These are phyloP conservation scores for Lucilia sericata DNA, from an alignment of 1,140 invertebrate species.

Conservation along the genomic window DNA sequence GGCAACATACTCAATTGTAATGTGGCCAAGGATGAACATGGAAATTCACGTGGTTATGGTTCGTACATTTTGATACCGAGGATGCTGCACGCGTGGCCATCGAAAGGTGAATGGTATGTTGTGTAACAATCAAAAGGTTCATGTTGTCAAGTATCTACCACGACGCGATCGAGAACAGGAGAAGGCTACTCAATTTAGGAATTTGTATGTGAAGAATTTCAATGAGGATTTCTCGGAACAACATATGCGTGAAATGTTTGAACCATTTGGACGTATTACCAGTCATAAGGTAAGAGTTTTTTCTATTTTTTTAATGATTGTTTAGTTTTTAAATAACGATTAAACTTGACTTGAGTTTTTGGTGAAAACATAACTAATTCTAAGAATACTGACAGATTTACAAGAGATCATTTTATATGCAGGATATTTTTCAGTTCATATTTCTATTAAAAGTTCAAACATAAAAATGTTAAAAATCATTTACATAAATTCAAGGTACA, in stretches of 20 bases:
- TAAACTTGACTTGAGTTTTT: too few species aligned
- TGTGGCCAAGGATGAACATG: conserved; percentile 90
- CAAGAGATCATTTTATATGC: not conserved
- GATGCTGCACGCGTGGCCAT: conserved; percentile 92
- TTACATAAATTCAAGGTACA: too few species aligned
- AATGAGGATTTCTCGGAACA: conserved; percentile 66
- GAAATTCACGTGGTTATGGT: conserved; percentile 93
- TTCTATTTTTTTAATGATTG: too few species aligned
- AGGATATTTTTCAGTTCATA: not conserved
- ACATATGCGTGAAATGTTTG: conserved; percentile 66
- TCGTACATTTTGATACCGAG: conserved; percentile 96
- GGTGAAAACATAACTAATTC: too few species aligned
- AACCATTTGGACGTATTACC: conserved; percentile 66
- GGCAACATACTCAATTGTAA: conserved; percentile 96
- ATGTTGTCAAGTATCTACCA: conserved; percentile 66
- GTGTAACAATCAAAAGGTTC: conserved; percentile 67
- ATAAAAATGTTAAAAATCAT: not conserved
- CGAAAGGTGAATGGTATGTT: conserved; percentile 95
- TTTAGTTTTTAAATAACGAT: conserved; percentile 45
- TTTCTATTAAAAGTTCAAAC: not conserved
- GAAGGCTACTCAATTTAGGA: conserved; percentile 65
- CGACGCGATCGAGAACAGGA: conserved; percentile 66
- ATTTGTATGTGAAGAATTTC: conserved; percentile 66
- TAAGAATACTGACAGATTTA: too few species aligned
- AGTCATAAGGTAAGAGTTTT: conserved; percentile 67